Evolutionary conservation across 2,888 invertebrate genomes (phyloP), one percentile per base, ranked within the genome.

Genomic region (Stomorhina lunata): DNA sequence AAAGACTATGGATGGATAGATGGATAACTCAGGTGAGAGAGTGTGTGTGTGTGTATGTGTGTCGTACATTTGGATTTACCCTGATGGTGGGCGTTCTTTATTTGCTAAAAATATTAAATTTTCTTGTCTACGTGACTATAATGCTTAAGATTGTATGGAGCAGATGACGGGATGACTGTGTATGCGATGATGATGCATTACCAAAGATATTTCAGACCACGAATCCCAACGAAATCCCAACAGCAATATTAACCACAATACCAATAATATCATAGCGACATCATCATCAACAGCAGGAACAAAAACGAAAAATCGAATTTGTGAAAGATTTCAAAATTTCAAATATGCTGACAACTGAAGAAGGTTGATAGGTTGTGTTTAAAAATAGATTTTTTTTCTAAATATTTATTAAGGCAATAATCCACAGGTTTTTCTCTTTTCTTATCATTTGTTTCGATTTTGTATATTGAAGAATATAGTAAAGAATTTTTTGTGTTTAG

Each of bases 61-160:
- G 37, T n/a, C 37, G 10, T 15, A 10, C 27, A 63, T 75, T 75
- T 69, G 55, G 29, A 75, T 61, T 69, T 43, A 59, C 34, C 73
- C 50, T 57, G 69, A 45, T 79, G 69, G 81, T 82, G 81, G 81
- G 81, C 81, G 81, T 82, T 75, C 50, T 75, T 75, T 82, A 82
- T 82, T 82, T 82, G 81, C 79, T 82, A 82, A 82, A 82, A 82
- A 82, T 82, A 82, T 82, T 82, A 82, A 82, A 82, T 82, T 78
- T 82, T 82, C 73, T 75, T 75, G 81, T 78, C 81, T 82, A 82
- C 81, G 81, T 82, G 81, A 82, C 81, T 75, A 82, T 79, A 82
- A 82, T 82, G 79, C 65, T 65, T 75, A 82, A 82, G 75, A 82
- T 75, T 75, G 69, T 71, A 71, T 48, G 7, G 65, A 65, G 7